Evolutionary conservation across 2,888 invertebrate genomes (phyloP).

Genomic region (Acanthacorydalis orientalis): DNA sequence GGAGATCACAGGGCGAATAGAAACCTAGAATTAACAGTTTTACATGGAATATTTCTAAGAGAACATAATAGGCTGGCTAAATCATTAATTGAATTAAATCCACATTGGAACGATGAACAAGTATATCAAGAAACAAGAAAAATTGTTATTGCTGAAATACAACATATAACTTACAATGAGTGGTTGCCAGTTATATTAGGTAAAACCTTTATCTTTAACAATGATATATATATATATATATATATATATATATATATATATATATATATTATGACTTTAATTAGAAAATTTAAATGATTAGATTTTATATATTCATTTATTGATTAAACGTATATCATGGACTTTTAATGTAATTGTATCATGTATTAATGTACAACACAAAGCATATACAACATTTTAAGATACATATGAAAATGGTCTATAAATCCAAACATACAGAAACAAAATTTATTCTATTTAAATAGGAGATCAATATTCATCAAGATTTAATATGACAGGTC

Average conservation of each 20-base stretch:
- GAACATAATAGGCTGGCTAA: background rate
- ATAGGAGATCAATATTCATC: background rate
- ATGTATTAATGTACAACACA: background rate
- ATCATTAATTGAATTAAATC: background rate
- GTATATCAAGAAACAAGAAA: background rate
- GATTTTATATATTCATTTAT: too few relatives aligned
- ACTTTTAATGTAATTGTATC: background rate
- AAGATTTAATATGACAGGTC: background rate
- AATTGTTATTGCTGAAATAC: conserved; percentile 2
- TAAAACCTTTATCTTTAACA: background rate
- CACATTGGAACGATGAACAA: background rate
- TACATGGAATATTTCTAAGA: background rate
- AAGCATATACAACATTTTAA: background rate
- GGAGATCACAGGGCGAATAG: background rate
- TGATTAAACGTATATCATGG: background rate
- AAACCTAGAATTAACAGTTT: background rate
- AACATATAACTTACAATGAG: conserved; percentile 1
- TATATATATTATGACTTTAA: background rate
- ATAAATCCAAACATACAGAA: too few relatives aligned
- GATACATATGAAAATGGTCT: background rate
- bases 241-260: too few relatives aligned
- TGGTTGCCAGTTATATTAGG: background rate
- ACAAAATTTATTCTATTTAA: too few relatives aligned
- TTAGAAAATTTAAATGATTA: too few relatives aligned
- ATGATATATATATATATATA: background rate